Evolutionary conservation across 2,113 vertebrate genomes (phyloP).

Genomic region (Odobenus rosmarus): DNA sequence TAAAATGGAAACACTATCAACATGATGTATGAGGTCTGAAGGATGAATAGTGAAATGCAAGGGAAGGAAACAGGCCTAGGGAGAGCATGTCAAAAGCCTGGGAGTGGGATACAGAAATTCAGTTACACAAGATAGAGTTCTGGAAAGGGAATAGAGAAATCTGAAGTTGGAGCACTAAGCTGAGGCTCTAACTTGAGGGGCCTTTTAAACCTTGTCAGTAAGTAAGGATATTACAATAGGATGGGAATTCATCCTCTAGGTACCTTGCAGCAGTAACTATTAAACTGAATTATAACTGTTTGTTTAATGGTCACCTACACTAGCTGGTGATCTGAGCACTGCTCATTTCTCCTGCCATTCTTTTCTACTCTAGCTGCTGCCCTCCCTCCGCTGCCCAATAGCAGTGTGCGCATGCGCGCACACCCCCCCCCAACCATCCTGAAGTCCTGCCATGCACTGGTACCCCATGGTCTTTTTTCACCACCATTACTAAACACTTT

Average conservation of each 20-base stretch:
- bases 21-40: neutral
- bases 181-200: neutral
- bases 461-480: neutral
- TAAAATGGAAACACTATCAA: neutral
- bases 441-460: neutral
- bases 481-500: neutral
- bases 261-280: neutral
- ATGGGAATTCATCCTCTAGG: neutral
- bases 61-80: neutral
- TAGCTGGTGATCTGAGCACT: neutral
- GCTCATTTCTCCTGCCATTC: neutral
- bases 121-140: neutral
- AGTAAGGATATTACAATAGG: neutral
- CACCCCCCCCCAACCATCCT: neutral
- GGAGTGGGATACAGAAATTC: neutral
- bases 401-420: fast-evolving
- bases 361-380: neutral
- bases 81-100: neutral
- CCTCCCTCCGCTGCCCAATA: neutral
- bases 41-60: neutral
- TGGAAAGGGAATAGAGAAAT: neutral
- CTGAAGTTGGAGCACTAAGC: neutral
- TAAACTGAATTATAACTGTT: neutral
- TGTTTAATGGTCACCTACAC: neutral
- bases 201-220: neutral